These are phyloP conservation scores for Loris lydekkerianus DNA, from an alignment of 2,797 vertebrate species.

Conservation along the genomic window DNA sequence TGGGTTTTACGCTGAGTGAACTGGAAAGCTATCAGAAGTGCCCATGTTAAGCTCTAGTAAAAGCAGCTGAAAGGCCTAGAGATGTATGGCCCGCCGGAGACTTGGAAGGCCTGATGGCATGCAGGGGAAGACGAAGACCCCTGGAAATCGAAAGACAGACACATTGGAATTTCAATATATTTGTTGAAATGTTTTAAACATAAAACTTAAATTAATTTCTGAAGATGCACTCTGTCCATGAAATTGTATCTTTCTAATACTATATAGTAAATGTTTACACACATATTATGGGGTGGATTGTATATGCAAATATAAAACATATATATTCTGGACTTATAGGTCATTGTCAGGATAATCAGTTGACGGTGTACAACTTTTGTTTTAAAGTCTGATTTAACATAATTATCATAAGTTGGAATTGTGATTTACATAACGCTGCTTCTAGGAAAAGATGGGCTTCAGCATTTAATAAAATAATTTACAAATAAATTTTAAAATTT, in stretches of 20 bases:
- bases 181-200: neutral
- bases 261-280: neutral
- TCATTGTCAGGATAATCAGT: neutral
- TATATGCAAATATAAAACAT: neutral
- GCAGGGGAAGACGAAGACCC: neutral
- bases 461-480: constrained; percentile 44
- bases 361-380: neutral
- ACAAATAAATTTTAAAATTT: neutral
- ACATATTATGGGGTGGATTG: neutral
- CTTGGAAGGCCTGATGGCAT: neutral
- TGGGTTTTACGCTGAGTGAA: neutral
- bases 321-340: neutral
- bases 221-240: neutral
- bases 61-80: neutral
- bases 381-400: neutral
- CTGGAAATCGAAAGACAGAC: neutral
- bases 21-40: neutral
- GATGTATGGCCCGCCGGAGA: neutral
- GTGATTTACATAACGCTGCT: neutral
- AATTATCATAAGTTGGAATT: neutral
- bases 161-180: neutral
- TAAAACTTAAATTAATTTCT: neutral
- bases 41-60: neutral
- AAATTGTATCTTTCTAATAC: neutral
- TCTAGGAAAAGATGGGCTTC: neutral